These are phyloP conservation scores for Carabus problematicus DNA, from an alignment of 2,888 invertebrate species.

Conservation along the genomic window DNA sequence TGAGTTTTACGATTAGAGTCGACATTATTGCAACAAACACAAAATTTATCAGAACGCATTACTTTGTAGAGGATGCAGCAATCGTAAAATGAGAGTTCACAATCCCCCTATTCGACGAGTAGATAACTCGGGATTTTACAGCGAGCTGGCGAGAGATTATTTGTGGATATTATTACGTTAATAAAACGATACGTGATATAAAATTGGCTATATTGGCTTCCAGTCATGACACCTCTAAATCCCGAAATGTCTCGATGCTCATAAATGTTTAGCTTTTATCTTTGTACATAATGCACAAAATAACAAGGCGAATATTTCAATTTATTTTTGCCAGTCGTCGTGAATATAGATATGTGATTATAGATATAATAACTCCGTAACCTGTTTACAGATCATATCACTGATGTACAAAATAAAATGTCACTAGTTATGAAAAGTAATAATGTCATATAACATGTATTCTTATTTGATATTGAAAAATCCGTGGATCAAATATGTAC, in stretches of 20 bases:
- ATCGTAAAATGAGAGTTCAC: slow-evolving; percentile 1
- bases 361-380: no score
- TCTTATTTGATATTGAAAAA: not conserved
- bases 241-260: slow-evolving; percentile 2
- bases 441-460: not conserved
- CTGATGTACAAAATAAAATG: not conserved
- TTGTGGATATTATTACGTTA: slow-evolving; percentile 33
- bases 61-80: no score
- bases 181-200: slow-evolving; percentile 30
- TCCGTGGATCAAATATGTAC: no score
- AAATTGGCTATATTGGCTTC: slow-evolving; percentile 23
- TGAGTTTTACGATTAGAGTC: slow-evolving; percentile 30
- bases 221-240: slow-evolving; percentile 1
- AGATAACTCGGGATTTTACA: no score
- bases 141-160: slow-evolving; percentile 11
- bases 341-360: not conserved
- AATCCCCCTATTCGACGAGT: not conserved
- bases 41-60: no score
- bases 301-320: no score
- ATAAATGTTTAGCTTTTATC: no score
- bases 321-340: no score
- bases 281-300: no score
- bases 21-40: no score
- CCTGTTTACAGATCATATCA: not conserved
- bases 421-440: not conserved